Conservation (phyloP, 2,888 invertebrate species). For the Zaprionus lineosus region DNA sequence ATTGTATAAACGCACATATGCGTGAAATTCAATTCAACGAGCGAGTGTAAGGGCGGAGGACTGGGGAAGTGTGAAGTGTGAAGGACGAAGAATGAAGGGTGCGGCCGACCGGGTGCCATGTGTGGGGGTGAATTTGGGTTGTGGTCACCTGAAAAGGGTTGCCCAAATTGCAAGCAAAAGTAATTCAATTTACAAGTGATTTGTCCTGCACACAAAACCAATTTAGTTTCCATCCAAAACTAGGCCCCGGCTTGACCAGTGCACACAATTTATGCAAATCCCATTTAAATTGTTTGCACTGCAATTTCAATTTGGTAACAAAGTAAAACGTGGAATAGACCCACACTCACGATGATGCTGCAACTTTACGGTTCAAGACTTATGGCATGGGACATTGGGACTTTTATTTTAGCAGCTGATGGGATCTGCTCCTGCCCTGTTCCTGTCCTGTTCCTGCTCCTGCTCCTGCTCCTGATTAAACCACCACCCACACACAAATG, state of each 20-base stretch:
- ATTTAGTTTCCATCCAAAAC: slow-evolving; percentile 62
- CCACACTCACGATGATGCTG: slow-evolving; percentile 17
- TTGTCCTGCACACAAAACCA: slow-evolving; percentile 72
- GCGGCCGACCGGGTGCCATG: background rate
- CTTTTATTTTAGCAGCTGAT: too few relatives aligned
- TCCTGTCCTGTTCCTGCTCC: slow-evolving; percentile 7
- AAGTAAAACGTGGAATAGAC: slow-evolving; percentile 56
- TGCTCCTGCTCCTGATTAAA: background rate
- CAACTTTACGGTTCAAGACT: background rate
- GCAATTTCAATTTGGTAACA: slow-evolving; percentile 76
- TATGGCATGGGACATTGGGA: too few relatives aligned
- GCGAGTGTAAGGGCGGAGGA: too few relatives aligned
- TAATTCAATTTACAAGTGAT: slow-evolving; percentile 79
- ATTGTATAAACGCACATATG: slow-evolving; percentile 82
- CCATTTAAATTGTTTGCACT: slow-evolving; percentile 80
- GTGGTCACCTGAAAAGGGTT: slow-evolving; percentile 60
- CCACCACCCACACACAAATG: slow-evolving; percentile 55
- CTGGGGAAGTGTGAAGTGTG: slow-evolving; percentile 30
- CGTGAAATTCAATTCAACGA: slow-evolving; percentile 81
- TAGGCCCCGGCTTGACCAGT: slow-evolving; percentile 51
- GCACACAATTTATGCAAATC: slow-evolving; percentile 79
- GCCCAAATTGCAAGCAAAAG: slow-evolving; percentile 50
- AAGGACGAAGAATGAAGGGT: background rate
- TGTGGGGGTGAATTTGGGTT: slow-evolving; percentile 1
- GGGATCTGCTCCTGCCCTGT: too few relatives aligned